These are phyloP conservation scores for Panthera uncia DNA, from an alignment of 2,113 vertebrate species.

Conservation along the genomic window DNA sequence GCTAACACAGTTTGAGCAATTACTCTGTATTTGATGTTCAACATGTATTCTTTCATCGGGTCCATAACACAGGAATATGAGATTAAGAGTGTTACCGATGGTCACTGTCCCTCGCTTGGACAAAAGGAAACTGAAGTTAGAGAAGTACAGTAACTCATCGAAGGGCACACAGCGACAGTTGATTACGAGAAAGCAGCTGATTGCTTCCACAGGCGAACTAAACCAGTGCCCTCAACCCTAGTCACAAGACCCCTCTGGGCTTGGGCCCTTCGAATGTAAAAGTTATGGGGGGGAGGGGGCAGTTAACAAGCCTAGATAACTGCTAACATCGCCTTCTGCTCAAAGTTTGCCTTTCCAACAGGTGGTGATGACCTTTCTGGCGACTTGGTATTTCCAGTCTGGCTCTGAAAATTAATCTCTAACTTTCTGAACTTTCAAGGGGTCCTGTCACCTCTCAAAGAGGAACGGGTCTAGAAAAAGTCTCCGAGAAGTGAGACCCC, in stretches of 20 bases:
- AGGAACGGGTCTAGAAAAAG: background rate
- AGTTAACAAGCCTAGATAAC: background rate
- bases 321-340: background rate
- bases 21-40: background rate
- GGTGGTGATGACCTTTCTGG: background rate
- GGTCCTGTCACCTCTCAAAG: background rate
- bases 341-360: background rate
- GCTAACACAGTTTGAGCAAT: background rate
- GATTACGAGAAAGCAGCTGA: background rate
- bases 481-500: background rate
- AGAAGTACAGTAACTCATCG: background rate
- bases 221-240: background rate
- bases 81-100: background rate
- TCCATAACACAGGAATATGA: background rate
- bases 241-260: background rate
- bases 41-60: background rate
- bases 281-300: rapidly evolving
- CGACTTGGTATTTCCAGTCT: background rate
- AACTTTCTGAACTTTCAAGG: background rate
- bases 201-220: background rate
- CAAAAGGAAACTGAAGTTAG: background rate
- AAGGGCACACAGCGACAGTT: background rate
- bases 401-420: background rate
- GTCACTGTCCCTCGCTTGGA: background rate
- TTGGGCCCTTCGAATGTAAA: background rate